These are phyloP conservation scores for Quadroppia sp. DNA, from an alignment of 2,888 invertebrate genomes.

Conservation along the genomic window DNA sequence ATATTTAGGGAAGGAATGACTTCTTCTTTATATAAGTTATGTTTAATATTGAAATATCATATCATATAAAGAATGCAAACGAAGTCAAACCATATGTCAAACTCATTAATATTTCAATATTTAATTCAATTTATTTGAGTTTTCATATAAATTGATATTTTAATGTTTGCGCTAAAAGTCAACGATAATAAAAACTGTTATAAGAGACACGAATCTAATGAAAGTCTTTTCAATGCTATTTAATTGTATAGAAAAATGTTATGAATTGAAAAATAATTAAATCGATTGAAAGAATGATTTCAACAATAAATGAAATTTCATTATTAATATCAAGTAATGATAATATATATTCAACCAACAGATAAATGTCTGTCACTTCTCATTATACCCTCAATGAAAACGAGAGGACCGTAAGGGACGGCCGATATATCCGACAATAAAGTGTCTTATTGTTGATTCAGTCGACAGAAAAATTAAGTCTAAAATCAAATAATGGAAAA, in stretches of 20 bases:
- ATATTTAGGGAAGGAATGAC: background rate
- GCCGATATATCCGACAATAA: background rate
- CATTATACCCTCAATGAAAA: background rate
- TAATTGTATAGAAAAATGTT: background rate
- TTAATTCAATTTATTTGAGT: conserved; percentile 23
- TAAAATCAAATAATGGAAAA: conserved; percentile 23
- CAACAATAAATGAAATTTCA: background rate
- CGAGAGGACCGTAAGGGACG: background rate
- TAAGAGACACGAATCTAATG: background rate
- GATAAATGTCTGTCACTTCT: background rate
- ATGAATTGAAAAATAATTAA: background rate
- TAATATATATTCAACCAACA: background rate
- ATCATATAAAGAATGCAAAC: background rate
- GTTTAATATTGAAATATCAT: background rate
- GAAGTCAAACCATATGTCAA: conserved; percentile 16
- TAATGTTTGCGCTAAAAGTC: background rate
- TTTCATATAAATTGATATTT: background rate
- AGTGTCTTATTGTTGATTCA: conserved; percentile 14
- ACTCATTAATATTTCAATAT: conserved; percentile 23
- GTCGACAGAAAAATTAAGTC: conserved; percentile 18
- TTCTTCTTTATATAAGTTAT: conserved; percentile 2
- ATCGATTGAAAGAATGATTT: background rate
- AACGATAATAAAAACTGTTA: background rate
- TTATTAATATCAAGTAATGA: background rate
- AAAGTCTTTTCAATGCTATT: background rate